These are phyloP conservation scores for Onychostruthus taczanowskii DNA, from an alignment of 2,113 vertebrate species.

Conservation along the genomic window DNA sequence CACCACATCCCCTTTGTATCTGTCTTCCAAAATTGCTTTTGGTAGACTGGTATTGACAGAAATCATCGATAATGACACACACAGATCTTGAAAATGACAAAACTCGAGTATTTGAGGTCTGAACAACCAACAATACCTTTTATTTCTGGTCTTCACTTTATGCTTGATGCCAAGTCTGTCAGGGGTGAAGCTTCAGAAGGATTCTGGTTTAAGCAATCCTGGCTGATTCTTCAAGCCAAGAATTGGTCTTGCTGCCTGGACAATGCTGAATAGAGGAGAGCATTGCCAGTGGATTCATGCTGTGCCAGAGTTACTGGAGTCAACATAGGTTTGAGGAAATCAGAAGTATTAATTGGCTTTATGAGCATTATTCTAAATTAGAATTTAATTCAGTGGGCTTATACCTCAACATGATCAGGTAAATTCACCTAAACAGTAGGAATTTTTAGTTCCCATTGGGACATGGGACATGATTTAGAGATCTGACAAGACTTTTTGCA, in stretches of 20 bases:
- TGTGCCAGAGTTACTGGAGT: neutral
- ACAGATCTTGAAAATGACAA: neutral
- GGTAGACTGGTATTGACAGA: neutral
- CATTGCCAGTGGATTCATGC: neutral
- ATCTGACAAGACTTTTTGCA: neutral
- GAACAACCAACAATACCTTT: neutral
- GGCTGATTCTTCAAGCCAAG: neutral
- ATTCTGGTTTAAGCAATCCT: neutral
- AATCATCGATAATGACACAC: neutral
- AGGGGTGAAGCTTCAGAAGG: neutral
- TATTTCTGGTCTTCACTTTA: neutral
- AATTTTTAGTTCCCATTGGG: neutral
- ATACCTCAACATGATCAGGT: rapidly evolving
- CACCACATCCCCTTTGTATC: no score
- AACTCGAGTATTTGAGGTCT: neutral
- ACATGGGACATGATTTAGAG: neutral
- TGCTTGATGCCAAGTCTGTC: neutral
- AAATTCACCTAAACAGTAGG: neutral
- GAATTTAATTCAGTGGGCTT: neutral
- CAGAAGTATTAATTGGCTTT: neutral
- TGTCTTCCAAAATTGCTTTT: neutral
- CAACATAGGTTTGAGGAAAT: neutral
- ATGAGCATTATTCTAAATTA: neutral
- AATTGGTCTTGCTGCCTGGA: neutral
- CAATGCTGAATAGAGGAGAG: neutral